Evolutionary conservation across 2,797 vertebrate genomes (phyloP).

Genomic region (Dendrocincla fuliginosa): DNA sequence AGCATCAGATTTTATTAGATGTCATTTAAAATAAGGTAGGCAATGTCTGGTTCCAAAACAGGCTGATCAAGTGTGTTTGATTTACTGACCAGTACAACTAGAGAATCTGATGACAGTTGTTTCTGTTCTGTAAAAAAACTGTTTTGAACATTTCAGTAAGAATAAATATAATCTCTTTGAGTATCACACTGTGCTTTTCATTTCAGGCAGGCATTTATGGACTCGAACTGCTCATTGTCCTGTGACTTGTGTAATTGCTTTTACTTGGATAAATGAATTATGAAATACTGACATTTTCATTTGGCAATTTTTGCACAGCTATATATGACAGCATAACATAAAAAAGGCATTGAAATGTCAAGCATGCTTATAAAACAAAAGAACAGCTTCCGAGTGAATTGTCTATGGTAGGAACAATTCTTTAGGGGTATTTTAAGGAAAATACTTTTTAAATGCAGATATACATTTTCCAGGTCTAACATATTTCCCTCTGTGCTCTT

Average conservation of each 20-base stretch:
- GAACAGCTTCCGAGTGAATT: background rate
- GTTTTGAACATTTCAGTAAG: background rate
- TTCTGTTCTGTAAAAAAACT: background rate
- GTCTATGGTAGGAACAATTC: background rate
- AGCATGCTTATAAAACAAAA: background rate
- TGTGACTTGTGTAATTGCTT: background rate
- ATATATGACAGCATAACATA: background rate
- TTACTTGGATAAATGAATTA: slow-evolving; percentile 25
- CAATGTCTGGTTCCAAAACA: background rate
- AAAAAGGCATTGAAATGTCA: slow-evolving; percentile 17
- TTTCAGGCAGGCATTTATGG: background rate
- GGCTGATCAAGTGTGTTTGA: background rate
- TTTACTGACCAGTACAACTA: background rate
- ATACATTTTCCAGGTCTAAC: background rate
- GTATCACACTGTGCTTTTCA: background rate
- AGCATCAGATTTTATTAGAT: background rate
- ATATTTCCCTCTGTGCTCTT: background rate
- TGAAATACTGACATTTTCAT: slow-evolving; percentile 13
- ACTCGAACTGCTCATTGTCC: background rate
- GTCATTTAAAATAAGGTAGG: background rate
- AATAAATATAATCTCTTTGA: background rate
- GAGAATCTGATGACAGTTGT: background rate
- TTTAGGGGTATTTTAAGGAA: background rate
- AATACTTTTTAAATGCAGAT: background rate
- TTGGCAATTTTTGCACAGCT: slow-evolving; percentile 9